phyloP scores from a whole-genome alignment of 1,140 invertebrate species.

The Diachasma alloeum region DNA sequence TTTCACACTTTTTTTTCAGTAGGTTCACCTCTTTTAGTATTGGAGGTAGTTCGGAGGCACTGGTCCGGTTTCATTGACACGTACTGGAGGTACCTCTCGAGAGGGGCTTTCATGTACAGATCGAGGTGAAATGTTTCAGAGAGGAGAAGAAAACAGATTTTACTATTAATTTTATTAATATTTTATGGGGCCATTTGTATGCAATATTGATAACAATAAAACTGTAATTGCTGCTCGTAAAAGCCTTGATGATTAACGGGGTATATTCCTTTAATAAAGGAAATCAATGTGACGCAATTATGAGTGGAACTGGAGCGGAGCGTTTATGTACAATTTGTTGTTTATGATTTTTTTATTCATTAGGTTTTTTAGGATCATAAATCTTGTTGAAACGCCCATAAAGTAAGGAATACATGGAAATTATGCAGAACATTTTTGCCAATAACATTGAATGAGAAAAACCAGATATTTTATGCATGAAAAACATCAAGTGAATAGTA shows the following conservation, averaged over 20 bases:
- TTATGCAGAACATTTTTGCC: no score
- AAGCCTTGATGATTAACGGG: slow-evolving; percentile 19
- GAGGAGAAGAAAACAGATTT: neutral
- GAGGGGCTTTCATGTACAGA: neutral
- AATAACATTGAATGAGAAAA: no score
- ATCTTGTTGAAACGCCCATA: no score
- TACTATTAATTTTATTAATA: neutral
- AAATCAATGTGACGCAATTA: slow-evolving; percentile 18
- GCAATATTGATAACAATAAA: slow-evolving; percentile 30
- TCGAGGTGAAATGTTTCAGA: neutral
- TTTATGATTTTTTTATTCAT: neutral
- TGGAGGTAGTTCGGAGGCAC: neutral
- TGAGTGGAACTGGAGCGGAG: neutral
- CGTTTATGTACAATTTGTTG: neutral
- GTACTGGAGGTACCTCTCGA: neutral
- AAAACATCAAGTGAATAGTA: no score
- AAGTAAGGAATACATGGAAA: no score
- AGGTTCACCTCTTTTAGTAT: neutral
- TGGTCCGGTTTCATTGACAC: slow-evolving; percentile 5
- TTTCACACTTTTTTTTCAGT: neutral
- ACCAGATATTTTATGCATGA: no score
- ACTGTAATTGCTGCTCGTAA: slow-evolving; percentile 18
- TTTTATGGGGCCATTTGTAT: slow-evolving; percentile 24
- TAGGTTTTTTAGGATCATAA: neutral
- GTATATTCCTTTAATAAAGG: slow-evolving; percentile 6